Evolutionary conservation across 1,140 invertebrate species (phyloP).

Genomic region (Pollicipes pollicipes): DNA sequence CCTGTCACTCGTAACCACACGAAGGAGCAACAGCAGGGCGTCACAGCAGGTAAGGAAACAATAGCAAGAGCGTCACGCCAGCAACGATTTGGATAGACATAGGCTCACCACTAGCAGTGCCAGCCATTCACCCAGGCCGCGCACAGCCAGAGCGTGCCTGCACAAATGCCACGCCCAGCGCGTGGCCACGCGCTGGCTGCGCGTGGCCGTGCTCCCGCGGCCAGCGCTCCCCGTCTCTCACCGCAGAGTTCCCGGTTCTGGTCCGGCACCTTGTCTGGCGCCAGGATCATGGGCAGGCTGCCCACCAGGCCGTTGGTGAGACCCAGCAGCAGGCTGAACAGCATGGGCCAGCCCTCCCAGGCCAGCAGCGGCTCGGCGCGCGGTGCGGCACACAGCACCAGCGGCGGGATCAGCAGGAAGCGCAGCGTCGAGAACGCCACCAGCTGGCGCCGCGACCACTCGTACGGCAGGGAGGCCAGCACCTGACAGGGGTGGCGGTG

Average conservation of each 20-base stretch:
- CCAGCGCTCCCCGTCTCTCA: too few relatives aligned
- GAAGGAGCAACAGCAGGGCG: too few relatives aligned
- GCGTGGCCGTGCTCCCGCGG: too few relatives aligned
- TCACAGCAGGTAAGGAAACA: too few relatives aligned
- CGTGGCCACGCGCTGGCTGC: too few relatives aligned
- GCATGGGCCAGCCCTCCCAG: constrained; percentile 29
- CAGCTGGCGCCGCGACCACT: constrained; percentile 56
- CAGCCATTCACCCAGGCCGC: too few relatives aligned
- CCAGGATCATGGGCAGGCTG: constrained; percentile 76
- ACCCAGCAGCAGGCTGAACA: constrained; percentile 48
- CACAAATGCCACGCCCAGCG: too few relatives aligned
- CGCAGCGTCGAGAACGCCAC: constrained; percentile 47
- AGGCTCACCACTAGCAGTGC: too few relatives aligned
- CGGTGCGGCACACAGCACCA: constrained; percentile 58
- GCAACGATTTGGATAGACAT: too few relatives aligned
- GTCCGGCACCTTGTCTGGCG: constrained; percentile 57
- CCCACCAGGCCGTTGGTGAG: constrained; percentile 71
- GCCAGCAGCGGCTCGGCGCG: constrained; percentile 47
- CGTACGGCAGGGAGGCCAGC: constrained; percentile 54
- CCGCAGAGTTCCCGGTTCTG: constrained; percentile 45
- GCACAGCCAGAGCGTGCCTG: too few relatives aligned
- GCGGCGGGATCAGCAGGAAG: constrained; percentile 54
- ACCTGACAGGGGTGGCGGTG: constrained; percentile 34
- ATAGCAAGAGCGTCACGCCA: too few relatives aligned
- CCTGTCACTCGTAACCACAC: too few relatives aligned